These are phyloP conservation scores for Melanargia galathea DNA, from an alignment of 2,888 invertebrate genomes.

Conservation along the genomic window DNA sequence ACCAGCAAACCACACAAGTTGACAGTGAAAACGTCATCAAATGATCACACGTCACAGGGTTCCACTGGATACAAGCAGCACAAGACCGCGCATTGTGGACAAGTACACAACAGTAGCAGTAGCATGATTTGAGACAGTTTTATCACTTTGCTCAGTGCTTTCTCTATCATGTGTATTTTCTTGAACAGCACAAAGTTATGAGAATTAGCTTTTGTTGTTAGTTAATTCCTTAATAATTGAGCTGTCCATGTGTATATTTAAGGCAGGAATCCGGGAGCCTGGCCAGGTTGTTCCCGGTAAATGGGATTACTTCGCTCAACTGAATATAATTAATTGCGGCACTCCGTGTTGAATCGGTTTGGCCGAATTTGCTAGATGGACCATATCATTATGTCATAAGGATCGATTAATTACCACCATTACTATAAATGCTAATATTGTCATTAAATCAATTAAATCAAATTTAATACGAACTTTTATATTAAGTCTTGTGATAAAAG, in stretches of 20 bases:
- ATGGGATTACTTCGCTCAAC: conserved; percentile 50
- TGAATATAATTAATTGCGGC: conserved; percentile 50
- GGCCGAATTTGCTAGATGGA: conserved; percentile 24
- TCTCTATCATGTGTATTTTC: no score
- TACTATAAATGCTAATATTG: not conserved
- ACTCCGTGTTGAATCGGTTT: conserved; percentile 16
- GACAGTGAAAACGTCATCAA: no score
- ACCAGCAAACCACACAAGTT: no score
- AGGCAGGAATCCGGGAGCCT: conserved; percentile 49
- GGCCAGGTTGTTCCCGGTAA: conserved; percentile 40
- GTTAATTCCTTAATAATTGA: conserved; percentile 36
- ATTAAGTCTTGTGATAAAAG: no score
- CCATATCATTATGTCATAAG: conserved; percentile 18
- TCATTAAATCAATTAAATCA: no score
- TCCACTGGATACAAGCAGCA: no score
- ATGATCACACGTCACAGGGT: no score
- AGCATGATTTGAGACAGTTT: no score
- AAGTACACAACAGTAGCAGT: no score
- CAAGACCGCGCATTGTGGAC: no score
- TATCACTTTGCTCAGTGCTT: no score
- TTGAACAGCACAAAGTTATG: not conserved
- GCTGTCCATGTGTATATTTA: conserved; percentile 67
- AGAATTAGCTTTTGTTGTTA: not conserved
- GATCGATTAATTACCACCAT: conserved; percentile 18
- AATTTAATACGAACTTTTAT: no score